Conservation (phyloP, 2,888 invertebrate genomes). For the Zygothrica quintamaculata region DNA sequence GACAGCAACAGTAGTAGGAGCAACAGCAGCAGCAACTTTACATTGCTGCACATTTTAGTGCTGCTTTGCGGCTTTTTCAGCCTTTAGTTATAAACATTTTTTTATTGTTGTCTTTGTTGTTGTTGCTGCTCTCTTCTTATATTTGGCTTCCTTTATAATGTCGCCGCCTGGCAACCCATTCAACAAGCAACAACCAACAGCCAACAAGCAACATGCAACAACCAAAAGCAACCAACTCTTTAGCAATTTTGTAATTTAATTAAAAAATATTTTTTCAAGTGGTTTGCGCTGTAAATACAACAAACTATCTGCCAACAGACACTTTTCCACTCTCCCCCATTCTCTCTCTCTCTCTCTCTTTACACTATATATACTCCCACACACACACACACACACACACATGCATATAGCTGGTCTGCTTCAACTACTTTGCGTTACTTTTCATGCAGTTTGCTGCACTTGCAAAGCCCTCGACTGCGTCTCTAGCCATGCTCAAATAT, state of each 20-base stretch:
- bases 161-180: background rate
- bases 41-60: slow-evolving; percentile 42
- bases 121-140: too few species aligned
- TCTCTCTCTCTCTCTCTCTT: slow-evolving; percentile 5
- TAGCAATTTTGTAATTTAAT: slow-evolving; percentile 80
- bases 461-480: slow-evolving; percentile 20
- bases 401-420: too few species aligned
- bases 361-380: background rate
- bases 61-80: slow-evolving; percentile 54
- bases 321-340: slow-evolving; percentile 29
- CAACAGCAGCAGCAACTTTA: background rate
- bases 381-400: background rate
- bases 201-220: slow-evolving; percentile 3
- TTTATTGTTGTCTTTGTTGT: too few species aligned
- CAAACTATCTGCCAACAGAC: slow-evolving; percentile 61
- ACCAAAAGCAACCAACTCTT: slow-evolving; percentile 64
- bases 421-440: slow-evolving; percentile 55
- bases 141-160: slow-evolving; percentile 12
- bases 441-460: slow-evolving; percentile 53
- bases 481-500: background rate
- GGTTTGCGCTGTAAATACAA: slow-evolving; percentile 79
- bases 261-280: slow-evolving; percentile 81
- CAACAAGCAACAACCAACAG: slow-evolving; percentile 10
- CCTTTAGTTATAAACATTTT: background rate
- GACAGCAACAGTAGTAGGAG: too few species aligned